Evolutionary conservation across 2,113 vertebrate genomes (phyloP).

Genomic region (Theropithecus gelada): DNA sequence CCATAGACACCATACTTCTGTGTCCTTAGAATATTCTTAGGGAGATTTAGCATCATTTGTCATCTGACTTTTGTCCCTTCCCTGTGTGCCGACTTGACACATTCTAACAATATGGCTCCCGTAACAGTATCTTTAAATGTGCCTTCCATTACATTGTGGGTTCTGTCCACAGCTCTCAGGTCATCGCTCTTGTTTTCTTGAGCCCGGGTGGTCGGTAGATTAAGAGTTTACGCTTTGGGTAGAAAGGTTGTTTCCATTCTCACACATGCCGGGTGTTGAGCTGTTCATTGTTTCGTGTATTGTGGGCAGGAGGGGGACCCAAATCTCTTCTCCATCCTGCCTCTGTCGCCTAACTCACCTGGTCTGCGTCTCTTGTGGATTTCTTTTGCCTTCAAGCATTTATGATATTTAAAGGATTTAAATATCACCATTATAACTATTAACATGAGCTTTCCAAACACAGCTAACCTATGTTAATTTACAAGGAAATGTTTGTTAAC

Average conservation of each 20-base stretch:
- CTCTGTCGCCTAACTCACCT: neutral
- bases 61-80: neutral
- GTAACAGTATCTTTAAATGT: fast-evolving
- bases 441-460: neutral
- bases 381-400: neutral
- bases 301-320: neutral
- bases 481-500: neutral
- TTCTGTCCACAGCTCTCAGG: fast-evolving
- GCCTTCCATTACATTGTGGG: fast-evolving
- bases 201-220: no score
- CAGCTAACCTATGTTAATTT: fast-evolving
- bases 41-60: neutral
- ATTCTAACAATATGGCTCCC: neutral
- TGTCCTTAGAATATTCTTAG: neutral
- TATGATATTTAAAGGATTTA: neutral
- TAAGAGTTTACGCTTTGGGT: neutral
- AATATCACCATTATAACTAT: neutral
- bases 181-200: neutral
- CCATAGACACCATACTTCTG: neutral
- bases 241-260: neutral
- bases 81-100: neutral
- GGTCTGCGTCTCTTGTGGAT: neutral
- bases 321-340: no score
- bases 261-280: no score
- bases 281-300: neutral